phyloP scores from a whole-genome alignment of 2,113 vertebrate genomes.

The Pithys albifrons region DNA sequence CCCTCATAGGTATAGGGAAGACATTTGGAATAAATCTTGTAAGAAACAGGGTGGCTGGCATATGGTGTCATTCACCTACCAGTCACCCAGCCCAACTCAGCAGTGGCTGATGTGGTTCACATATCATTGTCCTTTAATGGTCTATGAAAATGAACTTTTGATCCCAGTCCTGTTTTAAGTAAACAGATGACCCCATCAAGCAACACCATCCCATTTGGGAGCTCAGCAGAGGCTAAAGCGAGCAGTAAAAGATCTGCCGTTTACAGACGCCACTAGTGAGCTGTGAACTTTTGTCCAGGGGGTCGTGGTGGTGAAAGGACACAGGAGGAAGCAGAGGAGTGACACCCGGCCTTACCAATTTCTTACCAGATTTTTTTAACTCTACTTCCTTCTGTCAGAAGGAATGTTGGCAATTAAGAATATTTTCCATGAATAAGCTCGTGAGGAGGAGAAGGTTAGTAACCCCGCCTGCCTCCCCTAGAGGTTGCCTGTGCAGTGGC shows the following conservation, averaged over 20 bases:
- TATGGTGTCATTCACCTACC: not conserved
- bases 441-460: not conserved
- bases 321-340: slow-evolving; percentile 1
- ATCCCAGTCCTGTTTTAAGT: slow-evolving; percentile 53
- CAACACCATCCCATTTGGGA: slow-evolving; percentile 49
- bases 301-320: slow-evolving; percentile 15
- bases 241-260: slow-evolving; percentile 13
- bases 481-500: not conserved
- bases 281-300: slow-evolving; percentile 43
- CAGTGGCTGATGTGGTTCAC: slow-evolving; percentile 19
- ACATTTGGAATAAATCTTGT: not conserved
- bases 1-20: not conserved
- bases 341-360: not conserved
- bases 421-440: not conserved
- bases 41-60: not conserved
- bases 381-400: not conserved
- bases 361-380: not conserved
- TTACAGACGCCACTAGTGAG: slow-evolving; percentile 1
- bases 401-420: not conserved
- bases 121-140: slow-evolving; percentile 33
- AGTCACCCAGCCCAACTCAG: not conserved
- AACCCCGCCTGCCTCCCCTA: not conserved
- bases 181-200: slow-evolving; percentile 63
- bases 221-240: slow-evolving; percentile 32
- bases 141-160: slow-evolving; percentile 63